These are phyloP conservation scores for Bombus waltoni DNA, from an alignment of 1,140 invertebrate species.

Conservation along the genomic window DNA sequence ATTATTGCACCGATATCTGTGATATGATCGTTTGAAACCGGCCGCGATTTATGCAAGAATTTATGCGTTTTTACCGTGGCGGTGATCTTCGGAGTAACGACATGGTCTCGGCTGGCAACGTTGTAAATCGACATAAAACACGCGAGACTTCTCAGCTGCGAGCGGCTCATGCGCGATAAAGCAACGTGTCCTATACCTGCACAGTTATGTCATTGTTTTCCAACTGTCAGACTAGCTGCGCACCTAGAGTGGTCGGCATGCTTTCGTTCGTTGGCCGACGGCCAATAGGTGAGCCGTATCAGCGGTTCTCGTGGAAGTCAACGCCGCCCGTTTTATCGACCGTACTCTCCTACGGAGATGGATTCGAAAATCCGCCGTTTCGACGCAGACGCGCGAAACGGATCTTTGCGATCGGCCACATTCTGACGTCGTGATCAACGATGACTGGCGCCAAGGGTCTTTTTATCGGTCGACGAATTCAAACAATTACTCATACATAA, in stretches of 20 bases:
- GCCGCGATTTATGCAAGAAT: neutral
- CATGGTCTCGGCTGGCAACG: conserved; percentile 7
- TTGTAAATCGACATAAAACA: conserved; percentile 49
- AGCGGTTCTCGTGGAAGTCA: conserved; percentile 62
- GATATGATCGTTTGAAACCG: neutral
- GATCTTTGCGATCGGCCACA: conserved; percentile 25
- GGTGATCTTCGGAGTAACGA: conserved; percentile 30
- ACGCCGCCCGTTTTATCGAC: conserved; percentile 72
- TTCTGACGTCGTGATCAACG: conserved; percentile 8
- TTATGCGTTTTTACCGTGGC: neutral
- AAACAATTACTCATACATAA: neutral
- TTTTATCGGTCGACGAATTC: neutral
- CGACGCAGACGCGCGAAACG: conserved; percentile 34
- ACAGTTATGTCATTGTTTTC: conserved; percentile 65
- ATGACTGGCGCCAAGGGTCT: conserved; percentile 32
- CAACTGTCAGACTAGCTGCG: conserved; percentile 67
- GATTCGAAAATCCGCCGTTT: conserved; percentile 64
- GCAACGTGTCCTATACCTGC: conserved; percentile 47
- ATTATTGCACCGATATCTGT: neutral
- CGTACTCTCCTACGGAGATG: conserved; percentile 52
- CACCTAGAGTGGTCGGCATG: conserved; percentile 62
- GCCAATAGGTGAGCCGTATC: conserved; percentile 65
- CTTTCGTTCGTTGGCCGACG: conserved; percentile 65
- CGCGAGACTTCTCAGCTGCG: conserved; percentile 49
- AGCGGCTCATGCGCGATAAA: conserved; percentile 47